These are phyloP conservation scores for Hypena proboscidalis DNA, from an alignment of 2,888 invertebrate genomes.

Conservation along the genomic window DNA sequence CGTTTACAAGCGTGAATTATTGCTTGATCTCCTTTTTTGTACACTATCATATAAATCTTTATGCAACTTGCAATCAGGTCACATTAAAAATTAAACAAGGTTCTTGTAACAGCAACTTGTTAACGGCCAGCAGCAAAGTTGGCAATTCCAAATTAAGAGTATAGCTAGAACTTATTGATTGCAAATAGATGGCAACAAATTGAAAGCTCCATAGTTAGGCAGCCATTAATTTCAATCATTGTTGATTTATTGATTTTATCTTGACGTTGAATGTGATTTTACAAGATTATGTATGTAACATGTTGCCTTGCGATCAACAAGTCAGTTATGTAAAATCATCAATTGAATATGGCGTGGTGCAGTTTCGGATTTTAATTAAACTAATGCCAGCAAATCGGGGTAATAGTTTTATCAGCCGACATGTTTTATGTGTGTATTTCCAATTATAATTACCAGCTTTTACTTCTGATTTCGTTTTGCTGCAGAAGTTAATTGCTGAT, in stretches of 20 bases:
- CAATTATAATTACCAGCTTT: slow-evolving; percentile 9
- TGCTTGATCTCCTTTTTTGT: slow-evolving; percentile 42
- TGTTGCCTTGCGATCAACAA: slow-evolving; percentile 40
- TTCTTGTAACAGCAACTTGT: slow-evolving; percentile 17
- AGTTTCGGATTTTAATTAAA: slow-evolving; percentile 11
- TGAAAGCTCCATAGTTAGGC: slow-evolving; percentile 52
- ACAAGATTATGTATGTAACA: slow-evolving; percentile 53
- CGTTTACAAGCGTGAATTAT: slow-evolving; percentile 46
- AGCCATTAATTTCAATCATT: slow-evolving; percentile 61
- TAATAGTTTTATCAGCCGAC: slow-evolving; percentile 20
- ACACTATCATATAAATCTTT: slow-evolving; percentile 28
- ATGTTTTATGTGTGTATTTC: slow-evolving; percentile 8
- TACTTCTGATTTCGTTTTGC: slow-evolving; percentile 5
- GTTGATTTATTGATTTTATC: slow-evolving; percentile 55
- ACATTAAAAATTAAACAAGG: slow-evolving; percentile 33
- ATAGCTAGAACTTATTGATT: slow-evolving; percentile 28
- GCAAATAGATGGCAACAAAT: slow-evolving; percentile 40
- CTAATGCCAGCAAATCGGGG: slow-evolving; percentile 15
- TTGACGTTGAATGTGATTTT: slow-evolving; percentile 51
- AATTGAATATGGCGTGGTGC: background rate
- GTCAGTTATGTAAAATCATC: slow-evolving; percentile 9
- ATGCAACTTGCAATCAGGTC: slow-evolving; percentile 35
- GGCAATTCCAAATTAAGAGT: slow-evolving; percentile 34
- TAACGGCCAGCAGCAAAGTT: slow-evolving; percentile 25
- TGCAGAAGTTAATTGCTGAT: slow-evolving; percentile 4